These are phyloP conservation scores for Heterochromis multidens DNA, from an alignment of 2,113 vertebrate genomes.

Conservation along the genomic window DNA sequence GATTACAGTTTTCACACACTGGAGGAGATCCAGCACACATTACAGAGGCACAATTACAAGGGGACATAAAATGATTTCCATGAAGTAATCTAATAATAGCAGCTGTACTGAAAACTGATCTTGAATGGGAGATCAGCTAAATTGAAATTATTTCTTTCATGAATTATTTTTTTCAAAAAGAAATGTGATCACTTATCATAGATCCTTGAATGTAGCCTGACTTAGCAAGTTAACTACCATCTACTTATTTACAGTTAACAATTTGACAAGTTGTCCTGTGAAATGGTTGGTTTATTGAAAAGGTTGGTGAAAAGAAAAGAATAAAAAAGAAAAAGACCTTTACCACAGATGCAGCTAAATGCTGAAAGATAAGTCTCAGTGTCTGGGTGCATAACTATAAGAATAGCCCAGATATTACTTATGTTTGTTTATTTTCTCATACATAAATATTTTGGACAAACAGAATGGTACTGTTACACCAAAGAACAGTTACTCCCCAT, in stretches of 20 bases:
- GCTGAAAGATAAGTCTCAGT: background rate
- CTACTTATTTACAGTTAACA: too few relatives aligned
- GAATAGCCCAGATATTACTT: too few relatives aligned
- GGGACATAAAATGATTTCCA: background rate
- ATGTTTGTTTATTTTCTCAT: too few relatives aligned
- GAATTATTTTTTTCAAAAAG: background rate
- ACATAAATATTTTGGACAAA: background rate
- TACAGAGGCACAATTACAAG: background rate
- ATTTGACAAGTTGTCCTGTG: too few relatives aligned
- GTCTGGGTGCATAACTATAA: background rate
- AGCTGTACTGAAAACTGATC: background rate
- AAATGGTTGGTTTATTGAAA: too few relatives aligned
- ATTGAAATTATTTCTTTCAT: background rate
- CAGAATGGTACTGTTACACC: background rate
- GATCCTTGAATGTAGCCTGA: background rate
- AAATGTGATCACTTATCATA: background rate
- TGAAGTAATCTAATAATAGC: background rate
- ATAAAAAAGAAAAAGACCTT: accelerated
- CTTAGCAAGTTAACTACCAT: background rate
- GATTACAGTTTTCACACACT: background rate
- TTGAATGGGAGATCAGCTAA: background rate
- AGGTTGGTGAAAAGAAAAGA: too few relatives aligned
- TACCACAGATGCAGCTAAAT: background rate
- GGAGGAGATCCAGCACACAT: background rate
- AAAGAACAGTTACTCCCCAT: background rate